Conservation (phyloP, 92 coral and sea anemone species). For the Umimayanthus kanabou region DNA sequence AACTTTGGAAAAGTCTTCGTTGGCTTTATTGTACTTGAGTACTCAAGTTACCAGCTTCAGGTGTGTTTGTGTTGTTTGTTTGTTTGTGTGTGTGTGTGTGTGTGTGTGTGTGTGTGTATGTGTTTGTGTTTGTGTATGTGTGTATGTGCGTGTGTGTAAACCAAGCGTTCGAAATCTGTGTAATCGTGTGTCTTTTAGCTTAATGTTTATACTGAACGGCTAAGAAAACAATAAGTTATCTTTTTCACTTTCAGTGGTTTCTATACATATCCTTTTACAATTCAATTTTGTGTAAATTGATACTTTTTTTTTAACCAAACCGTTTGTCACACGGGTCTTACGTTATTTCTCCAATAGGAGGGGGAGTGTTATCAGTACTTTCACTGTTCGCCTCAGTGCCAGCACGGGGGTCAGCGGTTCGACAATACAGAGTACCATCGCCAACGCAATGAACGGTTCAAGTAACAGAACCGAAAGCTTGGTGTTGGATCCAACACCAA, state of each 20-base stretch:
- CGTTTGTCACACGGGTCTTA: background rate
- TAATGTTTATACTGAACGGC: too few relatives aligned
- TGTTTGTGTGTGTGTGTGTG: too few relatives aligned
- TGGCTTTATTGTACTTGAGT: slow-evolving; percentile 28
- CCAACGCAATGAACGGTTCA: background rate
- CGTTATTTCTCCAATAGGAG: background rate
- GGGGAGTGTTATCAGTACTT: slow-evolving; percentile 23
- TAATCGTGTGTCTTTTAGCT: too few relatives aligned
- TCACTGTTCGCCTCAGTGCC: slow-evolving; percentile 18
- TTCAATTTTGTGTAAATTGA: too few relatives aligned
- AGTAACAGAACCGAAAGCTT: background rate
- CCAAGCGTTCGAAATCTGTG: too few relatives aligned
- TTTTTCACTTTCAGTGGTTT: too few relatives aligned
- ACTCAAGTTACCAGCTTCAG: slow-evolving; percentile 21
- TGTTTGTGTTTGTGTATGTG: too few relatives aligned
- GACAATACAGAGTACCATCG: background rate
- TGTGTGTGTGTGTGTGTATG: background rate
- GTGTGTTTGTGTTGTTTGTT: background rate
- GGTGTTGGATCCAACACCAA: background rate
- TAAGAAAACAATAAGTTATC: too few relatives aligned
- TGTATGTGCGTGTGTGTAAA: background rate
- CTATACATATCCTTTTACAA: too few relatives aligned
- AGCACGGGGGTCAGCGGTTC: slow-evolving; percentile 35
- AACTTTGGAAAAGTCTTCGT: background rate
- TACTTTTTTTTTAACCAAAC: background rate